A percentile compares a stretch with the other conserved stretches of the same genome.
These are phyloP conservation scores for Setipinna tenuifilis DNA, from an alignment of 2,797 vertebrate species.

Conservation along the genomic window DNA sequence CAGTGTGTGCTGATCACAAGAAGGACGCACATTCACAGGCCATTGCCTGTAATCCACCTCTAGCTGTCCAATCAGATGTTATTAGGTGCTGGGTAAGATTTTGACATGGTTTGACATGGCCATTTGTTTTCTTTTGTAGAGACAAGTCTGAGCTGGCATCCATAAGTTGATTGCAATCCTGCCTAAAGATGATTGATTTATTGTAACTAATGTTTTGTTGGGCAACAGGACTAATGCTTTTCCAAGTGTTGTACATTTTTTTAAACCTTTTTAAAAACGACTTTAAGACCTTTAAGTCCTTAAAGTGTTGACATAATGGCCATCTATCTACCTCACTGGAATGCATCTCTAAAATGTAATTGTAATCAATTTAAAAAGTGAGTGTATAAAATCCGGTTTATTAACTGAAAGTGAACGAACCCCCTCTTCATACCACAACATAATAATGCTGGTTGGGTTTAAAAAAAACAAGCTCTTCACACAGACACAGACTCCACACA, in stretches of 20 bases:
- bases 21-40: neutral
- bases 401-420: neutral
- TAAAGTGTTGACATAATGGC: no score
- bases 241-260: no score
- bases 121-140: neutral
- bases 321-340: no score
- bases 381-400: neutral
- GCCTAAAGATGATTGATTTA: no score
- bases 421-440: neutral
- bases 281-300: no score
- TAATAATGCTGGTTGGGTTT: constrained; percentile 16
- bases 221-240: no score
- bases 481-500: constrained; percentile 32
- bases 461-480: constrained; percentile 47
- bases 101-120: neutral
- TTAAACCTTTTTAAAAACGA: no score
- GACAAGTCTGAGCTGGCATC: neutral
- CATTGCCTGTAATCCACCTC: neutral
- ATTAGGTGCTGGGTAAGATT: neutral
- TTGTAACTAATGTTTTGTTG: no score
- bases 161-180: neutral
- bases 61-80: neutral
- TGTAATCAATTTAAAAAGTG: no score
- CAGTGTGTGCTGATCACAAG: constrained; percentile 10
- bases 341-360: no score